Conservation (phyloP, 2,797 vertebrate species). For the Clarias platycephalus region DNA sequence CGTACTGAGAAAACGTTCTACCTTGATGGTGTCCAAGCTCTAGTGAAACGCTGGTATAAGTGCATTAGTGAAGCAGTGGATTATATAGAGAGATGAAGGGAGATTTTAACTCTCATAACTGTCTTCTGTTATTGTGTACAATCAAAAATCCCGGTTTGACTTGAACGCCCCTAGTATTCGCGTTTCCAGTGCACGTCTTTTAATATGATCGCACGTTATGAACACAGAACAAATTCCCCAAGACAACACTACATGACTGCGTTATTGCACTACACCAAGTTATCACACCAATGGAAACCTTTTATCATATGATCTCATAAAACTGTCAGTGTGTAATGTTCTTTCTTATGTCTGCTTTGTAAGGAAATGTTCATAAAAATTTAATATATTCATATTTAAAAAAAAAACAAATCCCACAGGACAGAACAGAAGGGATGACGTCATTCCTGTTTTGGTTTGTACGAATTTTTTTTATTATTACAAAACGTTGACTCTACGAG, state of each 20-base stretch:
- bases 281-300: not conserved
- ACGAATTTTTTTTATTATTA: not conserved
- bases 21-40: no score
- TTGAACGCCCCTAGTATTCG: not conserved
- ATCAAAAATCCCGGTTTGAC: no score
- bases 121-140: no score
- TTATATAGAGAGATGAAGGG: no score
- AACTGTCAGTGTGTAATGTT: not conserved
- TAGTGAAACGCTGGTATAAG: no score
- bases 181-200: not conserved
- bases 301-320: not conserved
- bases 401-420: not conserved
- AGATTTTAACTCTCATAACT: no score
- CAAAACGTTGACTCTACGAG: not conserved
- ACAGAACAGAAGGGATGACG: slow-evolving; percentile 26
- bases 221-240: not conserved
- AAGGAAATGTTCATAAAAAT: not conserved
- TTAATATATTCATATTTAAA: not conserved
- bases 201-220: not conserved
- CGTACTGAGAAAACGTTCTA: no score
- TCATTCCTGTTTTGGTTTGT: slow-evolving; percentile 30
- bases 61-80: no score
- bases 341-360: not conserved
- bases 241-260: not conserved
- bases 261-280: not conserved